Evolutionary conservation across 1,140 invertebrate genomes (phyloP).

Genomic region (Portunus trituberculatus): DNA sequence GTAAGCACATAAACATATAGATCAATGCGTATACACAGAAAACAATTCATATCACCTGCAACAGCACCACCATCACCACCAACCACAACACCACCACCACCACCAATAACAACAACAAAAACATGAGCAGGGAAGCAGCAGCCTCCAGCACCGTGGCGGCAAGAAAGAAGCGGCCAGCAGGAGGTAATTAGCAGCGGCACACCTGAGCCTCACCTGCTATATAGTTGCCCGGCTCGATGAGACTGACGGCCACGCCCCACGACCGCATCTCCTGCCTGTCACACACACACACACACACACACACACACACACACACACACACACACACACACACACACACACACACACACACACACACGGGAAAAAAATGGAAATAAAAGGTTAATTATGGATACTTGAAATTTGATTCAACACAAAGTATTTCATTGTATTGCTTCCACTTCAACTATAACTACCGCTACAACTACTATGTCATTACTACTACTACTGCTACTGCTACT

Average conservation of each 20-base stretch:
- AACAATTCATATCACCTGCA: too few relatives aligned
- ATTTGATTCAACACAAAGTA: too few relatives aligned
- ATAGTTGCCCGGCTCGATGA: constrained; percentile 48
- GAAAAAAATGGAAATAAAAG: neutral
- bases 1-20: too few relatives aligned
- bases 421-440: neutral
- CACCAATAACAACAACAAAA: too few relatives aligned
- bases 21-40: too few relatives aligned
- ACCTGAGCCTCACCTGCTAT: constrained; percentile 36
- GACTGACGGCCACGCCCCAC: constrained; percentile 32
- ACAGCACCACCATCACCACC: too few relatives aligned
- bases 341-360: neutral
- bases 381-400: too few relatives aligned
- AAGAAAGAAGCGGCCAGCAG: neutral
- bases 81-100: too few relatives aligned
- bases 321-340: constrained; percentile 26
- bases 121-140: too few relatives aligned
- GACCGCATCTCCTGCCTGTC: constrained; percentile 43
- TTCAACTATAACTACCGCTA: neutral
- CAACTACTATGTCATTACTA: too few relatives aligned
- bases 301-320: neutral
- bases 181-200: neutral
- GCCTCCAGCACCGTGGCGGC: neutral
- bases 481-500: too few relatives aligned
- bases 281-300: neutral